Conservation (phyloP, 2,797 vertebrate species). For the Megalops cyprinoides region DNA sequence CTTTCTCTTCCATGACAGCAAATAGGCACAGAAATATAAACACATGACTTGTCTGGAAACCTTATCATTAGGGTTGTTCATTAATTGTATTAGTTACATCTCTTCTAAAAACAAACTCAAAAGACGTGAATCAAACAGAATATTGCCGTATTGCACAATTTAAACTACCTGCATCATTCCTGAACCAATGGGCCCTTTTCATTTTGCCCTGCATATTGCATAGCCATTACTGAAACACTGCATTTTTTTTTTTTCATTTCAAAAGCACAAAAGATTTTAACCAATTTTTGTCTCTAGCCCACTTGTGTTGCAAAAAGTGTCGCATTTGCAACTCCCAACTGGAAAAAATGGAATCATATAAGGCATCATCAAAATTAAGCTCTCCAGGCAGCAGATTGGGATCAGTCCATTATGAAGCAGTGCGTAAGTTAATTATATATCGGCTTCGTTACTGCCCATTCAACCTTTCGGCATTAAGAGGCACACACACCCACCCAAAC, state of each 20-base stretch:
- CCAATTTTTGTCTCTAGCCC: neutral
- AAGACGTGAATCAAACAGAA: constrained; percentile 14
- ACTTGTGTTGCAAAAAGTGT: neutral
- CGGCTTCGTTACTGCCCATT: neutral
- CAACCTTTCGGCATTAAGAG: neutral
- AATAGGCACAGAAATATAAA: constrained; percentile 49
- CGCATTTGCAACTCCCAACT: neutral
- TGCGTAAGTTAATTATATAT: neutral
- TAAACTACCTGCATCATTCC: constrained; percentile 24
- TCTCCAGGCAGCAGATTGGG: neutral
- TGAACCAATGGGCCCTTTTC: constrained; percentile 25
- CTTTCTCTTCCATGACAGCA: constrained; percentile 48
- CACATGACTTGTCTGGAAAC: constrained; percentile 39
- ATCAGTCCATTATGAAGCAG: neutral
- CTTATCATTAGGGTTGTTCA: constrained; percentile 34
- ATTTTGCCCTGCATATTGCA: constrained; percentile 30
- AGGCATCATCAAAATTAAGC: constrained; percentile 38
- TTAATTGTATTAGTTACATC: constrained; percentile 27
- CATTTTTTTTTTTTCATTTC: constrained; percentile 8
- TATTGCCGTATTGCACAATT: constrained; percentile 54
- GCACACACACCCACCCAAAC: neutral
- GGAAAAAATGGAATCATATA: constrained; percentile 28
- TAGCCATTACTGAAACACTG: constrained; percentile 35
- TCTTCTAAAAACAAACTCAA: constrained; percentile 6
- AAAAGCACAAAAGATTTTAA: neutral